Evolutionary conservation across 2,888 invertebrate genomes (phyloP).

Genomic region (Syrphus vitripennis): DNA sequence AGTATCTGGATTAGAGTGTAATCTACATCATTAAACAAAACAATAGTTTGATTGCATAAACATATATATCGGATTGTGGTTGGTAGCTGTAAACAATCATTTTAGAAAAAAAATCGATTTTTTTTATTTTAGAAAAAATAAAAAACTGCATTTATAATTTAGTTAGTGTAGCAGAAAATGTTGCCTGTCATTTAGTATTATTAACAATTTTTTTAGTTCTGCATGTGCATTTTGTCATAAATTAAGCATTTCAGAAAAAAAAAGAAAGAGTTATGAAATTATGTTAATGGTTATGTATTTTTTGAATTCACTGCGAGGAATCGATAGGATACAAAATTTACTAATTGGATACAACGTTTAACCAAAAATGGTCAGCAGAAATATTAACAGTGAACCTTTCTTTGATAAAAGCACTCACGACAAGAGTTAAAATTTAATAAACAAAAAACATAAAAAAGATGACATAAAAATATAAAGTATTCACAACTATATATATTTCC

Average conservation of each 20-base stretch:
- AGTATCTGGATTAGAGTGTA: slow-evolving; percentile 49
- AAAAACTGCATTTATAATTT: slow-evolving; percentile 33
- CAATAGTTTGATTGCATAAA: slow-evolving; percentile 36
- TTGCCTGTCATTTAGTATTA: slow-evolving; percentile 28
- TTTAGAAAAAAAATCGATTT: slow-evolving; percentile 13
- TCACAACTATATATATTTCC: background rate
- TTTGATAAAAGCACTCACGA: background rate
- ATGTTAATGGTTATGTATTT: background rate
- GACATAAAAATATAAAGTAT: background rate
- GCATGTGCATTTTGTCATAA: slow-evolving; percentile 55
- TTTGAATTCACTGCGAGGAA: background rate
- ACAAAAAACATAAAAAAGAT: background rate
- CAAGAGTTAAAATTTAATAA: background rate
- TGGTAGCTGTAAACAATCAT: slow-evolving; percentile 63
- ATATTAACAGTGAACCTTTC: background rate
- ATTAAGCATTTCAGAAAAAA: slow-evolving; percentile 5
- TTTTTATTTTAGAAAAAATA: slow-evolving; percentile 22
- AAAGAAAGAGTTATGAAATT: background rate
- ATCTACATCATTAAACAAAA: slow-evolving; percentile 43
- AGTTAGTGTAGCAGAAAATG: background rate
- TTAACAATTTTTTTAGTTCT: slow-evolving; percentile 27
- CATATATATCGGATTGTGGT: slow-evolving; percentile 62
- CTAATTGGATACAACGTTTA: slow-evolving; percentile 35
- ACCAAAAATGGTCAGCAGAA: too few species aligned
- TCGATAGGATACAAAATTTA: slow-evolving; percentile 39